Base-by-base conservation (phyloP, 2,797 vertebrate species). In the Microtus californicus region DNA sequence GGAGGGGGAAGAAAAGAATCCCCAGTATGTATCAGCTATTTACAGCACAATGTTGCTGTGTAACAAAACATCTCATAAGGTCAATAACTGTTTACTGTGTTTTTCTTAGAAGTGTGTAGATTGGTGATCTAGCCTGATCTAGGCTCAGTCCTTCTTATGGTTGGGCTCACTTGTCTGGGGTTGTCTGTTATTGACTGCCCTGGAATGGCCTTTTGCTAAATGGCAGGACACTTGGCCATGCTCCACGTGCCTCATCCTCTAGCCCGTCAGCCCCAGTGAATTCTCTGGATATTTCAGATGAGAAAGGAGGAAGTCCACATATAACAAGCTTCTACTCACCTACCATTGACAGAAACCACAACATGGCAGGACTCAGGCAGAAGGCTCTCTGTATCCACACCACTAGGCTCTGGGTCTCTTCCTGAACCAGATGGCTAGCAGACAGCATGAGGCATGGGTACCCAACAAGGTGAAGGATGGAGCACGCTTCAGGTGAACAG, bases 401-500 rank as follows among this genome's bases (percentile, higher is more conserved):
- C 40, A 23, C 8, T 40, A 29, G n/a, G 3, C 13, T 3, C 1
- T 45, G 2, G 4, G 59, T n/a, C n/a, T 23, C 51, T 31, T 48
- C 34, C 34, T 21, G 17, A 65, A 40, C 23, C 23, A 48, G 25
- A 14, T 65, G 0, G 3, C 31, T 2, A 7, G 40, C 43, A 37
- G 19, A 4, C 0, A 34, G 37, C 11, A 7, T 4, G 45, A 48
- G 6, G 51, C 5, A 17, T 25, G n/a, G 82, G 23, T n/a, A 2
- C 40, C 15, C 17, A 85, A 25, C 8, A 0, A 43, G 29, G 21
- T 48, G 27, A 31, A 34, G 76, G 31, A 2, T 45, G 9, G 61
- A 40, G 65, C 0, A 0, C 1, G 0, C 23, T 78, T 23, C 6
- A 0, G 37, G 77, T 63, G 11, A 25, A 10, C 29, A 37, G 82